Evolutionary conservation across 2,797 vertebrate genomes (phyloP).

Genomic region (Miichthys miiuy): DNA sequence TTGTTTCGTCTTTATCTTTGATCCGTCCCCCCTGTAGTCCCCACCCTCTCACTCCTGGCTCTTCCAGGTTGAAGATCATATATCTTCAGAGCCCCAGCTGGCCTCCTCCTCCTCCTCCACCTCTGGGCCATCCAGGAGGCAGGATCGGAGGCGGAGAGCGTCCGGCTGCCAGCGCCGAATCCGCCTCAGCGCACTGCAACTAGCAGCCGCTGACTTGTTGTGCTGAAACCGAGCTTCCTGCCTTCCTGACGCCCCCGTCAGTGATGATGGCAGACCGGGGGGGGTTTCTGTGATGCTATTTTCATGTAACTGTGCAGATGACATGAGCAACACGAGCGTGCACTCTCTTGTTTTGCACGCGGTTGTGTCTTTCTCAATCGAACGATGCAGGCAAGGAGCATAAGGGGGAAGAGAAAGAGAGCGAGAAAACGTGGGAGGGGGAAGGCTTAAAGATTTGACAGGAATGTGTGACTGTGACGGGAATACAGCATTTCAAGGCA

Average conservation of each 20-base stretch:
- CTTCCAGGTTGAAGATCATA: slow-evolving; percentile 48
- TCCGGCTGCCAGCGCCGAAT: slow-evolving; percentile 57
- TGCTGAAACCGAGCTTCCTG: slow-evolving; percentile 48
- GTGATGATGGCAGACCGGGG: slow-evolving; percentile 39
- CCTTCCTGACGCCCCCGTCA: slow-evolving; percentile 32
- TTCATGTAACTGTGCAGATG: slow-evolving; percentile 49
- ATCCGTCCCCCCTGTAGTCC: slow-evolving; percentile 27
- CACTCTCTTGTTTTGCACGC: slow-evolving; percentile 1
- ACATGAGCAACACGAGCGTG: slow-evolving; percentile 40
- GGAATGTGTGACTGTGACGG: slow-evolving; percentile 56
- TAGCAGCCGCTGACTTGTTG: slow-evolving; percentile 43
- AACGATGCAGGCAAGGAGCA: slow-evolving; percentile 30
- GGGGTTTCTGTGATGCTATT: slow-evolving; percentile 51
- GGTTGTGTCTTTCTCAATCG: slow-evolving; percentile 29
- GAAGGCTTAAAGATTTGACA: slow-evolving; percentile 52
- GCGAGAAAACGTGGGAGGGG: slow-evolving; percentile 16
- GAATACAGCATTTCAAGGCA: slow-evolving; percentile 58
- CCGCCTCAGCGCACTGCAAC: not conserved
- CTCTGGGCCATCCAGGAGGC: slow-evolving; percentile 37
- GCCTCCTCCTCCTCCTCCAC: slow-evolving; percentile 9
- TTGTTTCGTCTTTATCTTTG: slow-evolving; percentile 50
- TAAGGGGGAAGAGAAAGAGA: not conserved
- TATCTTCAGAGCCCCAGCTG: slow-evolving; percentile 28
- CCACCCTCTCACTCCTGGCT: not conserved
- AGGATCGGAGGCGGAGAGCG: slow-evolving; percentile 41